A percentile compares a stretch with the other conserved stretches of the same genome.
phyloP scores from a whole-genome alignment of 1,140 invertebrate genomes.

The Bombus pascuorum region DNA sequence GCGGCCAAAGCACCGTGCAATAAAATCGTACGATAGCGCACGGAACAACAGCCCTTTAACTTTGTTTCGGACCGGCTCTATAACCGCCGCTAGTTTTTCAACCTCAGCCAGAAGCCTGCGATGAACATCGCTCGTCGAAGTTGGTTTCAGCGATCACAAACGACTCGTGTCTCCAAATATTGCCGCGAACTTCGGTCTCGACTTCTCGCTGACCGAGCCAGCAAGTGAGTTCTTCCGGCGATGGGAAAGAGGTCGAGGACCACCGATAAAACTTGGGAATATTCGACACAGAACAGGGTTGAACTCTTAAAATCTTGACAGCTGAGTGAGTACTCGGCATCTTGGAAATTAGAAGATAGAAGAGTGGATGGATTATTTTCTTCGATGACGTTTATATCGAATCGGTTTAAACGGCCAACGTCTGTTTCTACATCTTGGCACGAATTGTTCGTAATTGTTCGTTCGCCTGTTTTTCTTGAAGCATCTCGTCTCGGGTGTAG shows the following conservation, averaged over 20 bases:
- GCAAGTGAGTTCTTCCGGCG: too few relatives aligned
- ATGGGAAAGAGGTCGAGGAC: background rate
- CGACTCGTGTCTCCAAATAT: background rate
- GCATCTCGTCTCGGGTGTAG: background rate
- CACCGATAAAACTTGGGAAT: background rate
- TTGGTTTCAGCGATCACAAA: background rate
- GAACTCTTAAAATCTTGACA: too few relatives aligned
- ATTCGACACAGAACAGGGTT: too few relatives aligned
- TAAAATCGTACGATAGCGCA: constrained; percentile 60
- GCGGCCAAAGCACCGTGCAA: constrained; percentile 60
- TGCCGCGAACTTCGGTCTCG: background rate
- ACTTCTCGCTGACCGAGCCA: too few relatives aligned
- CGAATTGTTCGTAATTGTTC: background rate
- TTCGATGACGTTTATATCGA: background rate
- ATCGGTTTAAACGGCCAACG: too few relatives aligned
- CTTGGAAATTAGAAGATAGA: too few relatives aligned
- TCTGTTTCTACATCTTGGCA: too few relatives aligned
- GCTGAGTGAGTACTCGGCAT: too few relatives aligned
- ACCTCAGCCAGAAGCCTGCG: background rate
- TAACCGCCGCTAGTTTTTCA: constrained; percentile 25
- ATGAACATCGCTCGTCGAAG: background rate
- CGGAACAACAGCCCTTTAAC: constrained; percentile 54
- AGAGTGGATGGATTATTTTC: background rate
- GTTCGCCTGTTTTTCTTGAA: background rate
- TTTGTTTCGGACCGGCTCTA: constrained; percentile 48